Base-by-base conservation (phyloP, 2,797 vertebrate genomes). In the Hippopotamyrus pictus region DNA sequence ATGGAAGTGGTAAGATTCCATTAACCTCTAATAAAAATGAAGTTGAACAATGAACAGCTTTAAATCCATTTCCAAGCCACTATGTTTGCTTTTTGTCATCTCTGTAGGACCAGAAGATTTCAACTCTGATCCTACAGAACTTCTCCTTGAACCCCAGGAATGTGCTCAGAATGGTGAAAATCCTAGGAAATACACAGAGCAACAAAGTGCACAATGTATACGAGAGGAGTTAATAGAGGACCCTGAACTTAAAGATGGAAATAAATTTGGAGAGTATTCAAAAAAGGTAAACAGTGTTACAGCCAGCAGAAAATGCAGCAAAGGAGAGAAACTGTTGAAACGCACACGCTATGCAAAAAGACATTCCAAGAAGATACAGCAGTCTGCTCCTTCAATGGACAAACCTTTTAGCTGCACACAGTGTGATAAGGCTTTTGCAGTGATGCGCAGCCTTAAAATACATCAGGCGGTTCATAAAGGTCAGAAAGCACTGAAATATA, bases 401-500 rank as follows among this genome's bases (percentile, higher is more conserved):
- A 93, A 92, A 62, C 90, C 92, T 0, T 92, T 93, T 92, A 92
- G 89, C 22, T 95, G 95, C 90, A 4, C 84, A 0, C 93, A 93
- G n/a, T 95, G 94, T 0, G 92, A 93, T 0, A 92, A 94, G 91
- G 88, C 91, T 0, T 95, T 95, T 92, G 79, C 29, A 90, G 92
- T 11, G 88, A 93, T 90, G 91, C 93, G 0, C 91, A 95, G 79
- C 0, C 92, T 95, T 17, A 86, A 92, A 88, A 89, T 91, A 3
- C 95, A 95, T 90, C 92, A 93, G 92, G 84, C 92, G 0, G 88
- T 92, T n/a, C 96, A 97, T 91, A 93, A 94, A 0, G 95, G 95
- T 3, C 95, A 95, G 5, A 92, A 93, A 33, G 94, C 95, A 0
- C 44, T 50, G 22, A 50, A 85, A 85, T 96, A 94, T 17, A 89